Percentiles rank a stretch among this genome's conserved stretches.
phyloP scores from a whole-genome alignment of 1,140 invertebrate genomes.

The Trichonephila inaurata region DNA sequence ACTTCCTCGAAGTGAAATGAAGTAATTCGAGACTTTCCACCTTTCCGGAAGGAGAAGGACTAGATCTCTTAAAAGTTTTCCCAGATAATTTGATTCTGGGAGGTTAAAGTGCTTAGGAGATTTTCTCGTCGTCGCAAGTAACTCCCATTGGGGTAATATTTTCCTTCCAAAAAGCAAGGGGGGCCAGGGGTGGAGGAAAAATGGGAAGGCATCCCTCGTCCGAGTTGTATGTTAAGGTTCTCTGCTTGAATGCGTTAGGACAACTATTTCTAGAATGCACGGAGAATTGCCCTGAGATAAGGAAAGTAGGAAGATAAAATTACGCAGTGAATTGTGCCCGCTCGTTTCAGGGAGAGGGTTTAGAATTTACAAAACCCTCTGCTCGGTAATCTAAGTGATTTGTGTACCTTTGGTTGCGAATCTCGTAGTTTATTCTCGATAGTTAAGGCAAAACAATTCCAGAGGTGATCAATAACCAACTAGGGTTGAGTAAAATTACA shows the following conservation, averaged over 20 bases:
- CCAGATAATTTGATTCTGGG: constrained; percentile 52
- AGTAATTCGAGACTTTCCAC: constrained; percentile 27
- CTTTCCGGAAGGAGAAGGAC: not conserved
- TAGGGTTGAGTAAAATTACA: too few species aligned
- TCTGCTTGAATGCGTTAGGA: not conserved
- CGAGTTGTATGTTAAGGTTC: not conserved
- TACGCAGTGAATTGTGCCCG: not conserved
- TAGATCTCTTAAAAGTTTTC: constrained; percentile 25
- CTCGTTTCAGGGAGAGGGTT: not conserved
- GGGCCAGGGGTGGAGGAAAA: not conserved
- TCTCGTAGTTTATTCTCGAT: too few species aligned
- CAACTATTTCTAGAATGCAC: constrained; percentile 11
- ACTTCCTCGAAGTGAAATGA: constrained; percentile 48
- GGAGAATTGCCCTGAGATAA: not conserved
- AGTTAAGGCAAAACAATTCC: too few species aligned
- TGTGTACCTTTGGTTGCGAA: not conserved
- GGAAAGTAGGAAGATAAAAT: not conserved
- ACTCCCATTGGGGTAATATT: constrained; percentile 4
- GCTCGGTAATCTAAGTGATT: not conserved
- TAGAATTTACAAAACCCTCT: not conserved
- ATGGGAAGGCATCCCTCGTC: not conserved
- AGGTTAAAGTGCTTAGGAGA: constrained; percentile 37
- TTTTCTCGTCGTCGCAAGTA: not conserved
- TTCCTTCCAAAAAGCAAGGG: not conserved
- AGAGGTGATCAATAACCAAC: too few species aligned